Base-by-base conservation (phyloP, 2,113 vertebrate species). In the Chelonoidis abingdonii region DNA sequence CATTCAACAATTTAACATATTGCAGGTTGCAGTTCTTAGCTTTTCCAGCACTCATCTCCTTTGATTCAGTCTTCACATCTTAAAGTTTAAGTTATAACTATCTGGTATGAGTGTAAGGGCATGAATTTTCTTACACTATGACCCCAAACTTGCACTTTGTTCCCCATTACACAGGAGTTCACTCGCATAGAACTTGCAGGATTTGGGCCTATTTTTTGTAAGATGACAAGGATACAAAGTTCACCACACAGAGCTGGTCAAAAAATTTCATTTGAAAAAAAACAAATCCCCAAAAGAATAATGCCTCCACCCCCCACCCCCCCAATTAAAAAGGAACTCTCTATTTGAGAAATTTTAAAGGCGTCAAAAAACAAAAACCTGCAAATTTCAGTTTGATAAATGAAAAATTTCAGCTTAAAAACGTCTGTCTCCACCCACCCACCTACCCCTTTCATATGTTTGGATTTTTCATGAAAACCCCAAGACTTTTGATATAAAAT, bases 121-220 rank as follows among this genome's bases (percentile, higher is more conserved):
- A 0, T 72, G 85, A 57, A 78, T 44, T 94, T 96, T 79, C 29
- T 16, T 65, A 89, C 87, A 95, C 95, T 95, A 95, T 95, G 93
- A 94, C 93, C 87, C 90, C 9, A 95, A 95, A 97, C 94, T 94
- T 56, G 94, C 96, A 97, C 93, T 92, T 92, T 93, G 89, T 84
- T 93, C 97, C 89, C 94, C 93, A 21, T 86, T 95, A 96, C 83
- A 54, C 95, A 94, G 89, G 35, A 41, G 80, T 38, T 86, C 41
- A 44, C 75, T 76, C 25, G 27, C 41, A 76, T 4, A 27, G 24
- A 47, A 14, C 75, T 76, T 25, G 24, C 25, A 76, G 75, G 41
- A 41, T 41, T 47, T 4, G 41, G 41, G 41, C 12, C 24, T 44
- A 6, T 22, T 25, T 75, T 75, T 75, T 5, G 8, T 14, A 76